Percentiles rank a stretch among this genome's conserved stretches.
phyloP scores from a whole-genome alignment of 2,797 vertebrate genomes.

The Podarcis siculus region DNA sequence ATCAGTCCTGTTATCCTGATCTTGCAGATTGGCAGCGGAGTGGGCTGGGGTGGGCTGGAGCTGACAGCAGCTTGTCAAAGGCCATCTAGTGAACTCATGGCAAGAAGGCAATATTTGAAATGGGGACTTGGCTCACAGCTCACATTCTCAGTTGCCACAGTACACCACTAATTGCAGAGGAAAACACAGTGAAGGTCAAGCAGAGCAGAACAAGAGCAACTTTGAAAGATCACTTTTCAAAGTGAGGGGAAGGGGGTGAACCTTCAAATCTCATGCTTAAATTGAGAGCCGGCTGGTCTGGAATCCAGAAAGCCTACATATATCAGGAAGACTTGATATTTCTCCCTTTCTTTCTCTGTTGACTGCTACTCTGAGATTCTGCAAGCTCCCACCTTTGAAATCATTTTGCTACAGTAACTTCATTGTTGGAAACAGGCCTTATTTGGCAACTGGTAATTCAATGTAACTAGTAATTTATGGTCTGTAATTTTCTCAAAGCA shows the following conservation, averaged over 20 bases:
- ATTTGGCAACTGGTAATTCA: conserved; percentile 60
- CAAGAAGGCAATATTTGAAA: not conserved
- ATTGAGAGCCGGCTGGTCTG: conserved; percentile 19
- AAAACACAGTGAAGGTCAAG: not conserved
- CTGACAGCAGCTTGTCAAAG: not conserved
- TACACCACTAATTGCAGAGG: not conserved
- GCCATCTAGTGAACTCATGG: not conserved
- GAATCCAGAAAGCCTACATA: not conserved
- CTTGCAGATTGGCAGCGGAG: not conserved
- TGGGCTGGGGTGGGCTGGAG: not conserved
- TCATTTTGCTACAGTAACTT: conserved; percentile 54
- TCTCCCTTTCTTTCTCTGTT: conserved; percentile 25
- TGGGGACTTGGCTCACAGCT: not conserved
- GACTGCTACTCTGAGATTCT: conserved; percentile 43
- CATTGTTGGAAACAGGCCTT: conserved; percentile 52
- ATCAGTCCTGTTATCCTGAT: not conserved
- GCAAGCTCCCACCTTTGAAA: conserved; percentile 36
- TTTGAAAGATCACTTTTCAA: not conserved
- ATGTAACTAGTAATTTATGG: conserved; percentile 71
- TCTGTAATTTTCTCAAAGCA: conserved; percentile 59
- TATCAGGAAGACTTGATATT: conserved; percentile 17
- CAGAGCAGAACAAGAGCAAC: not conserved
- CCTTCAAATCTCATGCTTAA: conserved; percentile 33
- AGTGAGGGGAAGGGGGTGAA: not conserved
- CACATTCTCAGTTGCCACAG: not conserved